These are phyloP conservation scores for Rutilus rutilus DNA, from an alignment of 2,113 vertebrate species.

Conservation along the genomic window DNA sequence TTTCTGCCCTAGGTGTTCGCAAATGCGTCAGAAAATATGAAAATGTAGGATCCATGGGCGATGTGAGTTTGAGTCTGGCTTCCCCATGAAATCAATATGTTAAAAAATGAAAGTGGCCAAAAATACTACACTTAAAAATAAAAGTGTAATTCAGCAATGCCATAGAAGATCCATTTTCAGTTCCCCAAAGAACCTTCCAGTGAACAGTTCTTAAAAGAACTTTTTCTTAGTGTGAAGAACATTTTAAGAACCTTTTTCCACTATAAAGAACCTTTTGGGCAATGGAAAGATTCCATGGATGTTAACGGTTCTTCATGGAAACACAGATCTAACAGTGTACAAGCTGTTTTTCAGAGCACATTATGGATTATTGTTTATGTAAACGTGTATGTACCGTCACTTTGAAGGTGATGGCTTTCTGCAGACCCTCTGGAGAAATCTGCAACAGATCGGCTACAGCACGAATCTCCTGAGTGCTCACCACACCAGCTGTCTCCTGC, in stretches of 20 bases:
- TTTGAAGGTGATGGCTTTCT: constrained; percentile 95
- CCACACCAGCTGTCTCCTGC: constrained; percentile 88
- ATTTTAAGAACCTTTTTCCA: too few species aligned
- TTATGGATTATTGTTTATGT: neutral
- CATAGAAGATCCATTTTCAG: too few species aligned
- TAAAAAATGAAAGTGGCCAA: neutral
- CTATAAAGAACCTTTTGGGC: too few species aligned
- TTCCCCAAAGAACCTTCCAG: too few species aligned
- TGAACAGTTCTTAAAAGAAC: too few species aligned
- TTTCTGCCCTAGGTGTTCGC: neutral
- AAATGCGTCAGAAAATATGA: neutral
- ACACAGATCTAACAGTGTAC: neutral
- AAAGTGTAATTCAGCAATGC: too few species aligned
- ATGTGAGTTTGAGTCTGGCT: neutral
- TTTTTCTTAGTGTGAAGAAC: too few species aligned
- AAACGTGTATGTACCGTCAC: constrained; percentile 80
- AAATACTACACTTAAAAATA: neutral
- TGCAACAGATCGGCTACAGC: constrained; percentile 91
- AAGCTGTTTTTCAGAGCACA: neutral
- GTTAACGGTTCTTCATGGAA: too few species aligned
- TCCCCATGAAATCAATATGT: neutral
- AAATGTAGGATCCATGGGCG: neutral
- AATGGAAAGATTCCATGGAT: too few species aligned
- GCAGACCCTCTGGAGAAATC: constrained; percentile 91
- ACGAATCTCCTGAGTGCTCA: constrained; percentile 90